Conservation (phyloP, 2,888 invertebrate genomes). For the Odontocerum albicorne region DNA sequence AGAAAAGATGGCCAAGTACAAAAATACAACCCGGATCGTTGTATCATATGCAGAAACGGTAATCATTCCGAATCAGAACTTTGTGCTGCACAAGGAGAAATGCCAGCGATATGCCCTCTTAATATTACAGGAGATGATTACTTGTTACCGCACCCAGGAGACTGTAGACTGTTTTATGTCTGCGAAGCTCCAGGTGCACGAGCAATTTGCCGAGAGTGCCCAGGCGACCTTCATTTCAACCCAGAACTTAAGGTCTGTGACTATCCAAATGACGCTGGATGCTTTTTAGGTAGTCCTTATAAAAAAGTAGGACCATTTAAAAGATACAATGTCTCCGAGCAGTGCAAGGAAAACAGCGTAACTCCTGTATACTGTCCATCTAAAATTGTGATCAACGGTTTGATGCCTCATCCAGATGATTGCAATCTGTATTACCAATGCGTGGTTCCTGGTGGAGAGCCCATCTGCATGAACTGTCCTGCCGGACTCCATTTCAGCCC, state of each 20-base stretch:
- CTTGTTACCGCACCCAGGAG: conserved; percentile 40
- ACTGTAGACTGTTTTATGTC: conserved; percentile 43
- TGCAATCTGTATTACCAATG: conserved; percentile 28
- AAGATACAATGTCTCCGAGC: not conserved
- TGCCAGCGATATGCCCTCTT: conserved; percentile 38
- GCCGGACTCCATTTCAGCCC: conserved; percentile 20
- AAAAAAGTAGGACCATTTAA: not conserved
- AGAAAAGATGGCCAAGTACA: too few relatives aligned
- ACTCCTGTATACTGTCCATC: conserved; percentile 34
- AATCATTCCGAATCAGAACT: too few relatives aligned
- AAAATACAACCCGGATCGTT: too few relatives aligned
- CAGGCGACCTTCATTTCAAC: conserved; percentile 41
- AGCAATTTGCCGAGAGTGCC: conserved; percentile 42
- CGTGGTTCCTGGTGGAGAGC: conserved; percentile 16
- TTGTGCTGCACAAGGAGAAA: too few relatives aligned
- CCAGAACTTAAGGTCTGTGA: conserved; percentile 41
- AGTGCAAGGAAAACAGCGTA: conserved; percentile 13
- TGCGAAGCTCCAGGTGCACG: conserved; percentile 36
- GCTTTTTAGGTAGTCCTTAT: conserved; percentile 16
- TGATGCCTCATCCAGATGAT: conserved; percentile 24
- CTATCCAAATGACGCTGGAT: conserved; percentile 38
- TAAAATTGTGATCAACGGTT: conserved; percentile 34
- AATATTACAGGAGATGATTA: conserved; percentile 35
- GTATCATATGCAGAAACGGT: too few relatives aligned
- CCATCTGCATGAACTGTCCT: conserved; percentile 29